phyloP scores from a whole-genome alignment of 2,888 invertebrate species.

The Scaptomyza parva region DNA sequence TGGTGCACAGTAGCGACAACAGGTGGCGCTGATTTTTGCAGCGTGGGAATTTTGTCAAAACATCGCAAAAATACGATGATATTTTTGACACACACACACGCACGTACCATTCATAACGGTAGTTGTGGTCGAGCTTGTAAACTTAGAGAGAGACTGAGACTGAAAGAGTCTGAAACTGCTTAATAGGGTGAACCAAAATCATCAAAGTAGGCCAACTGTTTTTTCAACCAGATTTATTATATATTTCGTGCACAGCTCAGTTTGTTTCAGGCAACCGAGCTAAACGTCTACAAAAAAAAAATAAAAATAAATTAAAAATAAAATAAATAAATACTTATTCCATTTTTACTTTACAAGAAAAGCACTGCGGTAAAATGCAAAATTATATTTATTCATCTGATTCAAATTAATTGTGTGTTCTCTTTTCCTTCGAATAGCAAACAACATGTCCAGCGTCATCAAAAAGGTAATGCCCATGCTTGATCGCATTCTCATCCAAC shows the following conservation, averaged over 20 bases:
- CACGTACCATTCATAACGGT: conserved; percentile 2
- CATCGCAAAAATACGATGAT: conserved; percentile 23
- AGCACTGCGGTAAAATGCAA: too few species aligned
- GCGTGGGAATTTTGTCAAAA: conserved; percentile 54
- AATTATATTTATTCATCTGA: too few species aligned
- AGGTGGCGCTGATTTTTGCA: conserved; percentile 65
- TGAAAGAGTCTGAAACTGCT: too few species aligned
- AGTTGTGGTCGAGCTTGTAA: conserved; percentile 10
- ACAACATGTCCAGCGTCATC: conserved; percentile 70
- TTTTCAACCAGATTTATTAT: background rate
- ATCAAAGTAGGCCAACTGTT: conserved; percentile 26
- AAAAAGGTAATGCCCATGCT: conserved; percentile 93
- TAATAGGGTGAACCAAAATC: conserved; percentile 48
- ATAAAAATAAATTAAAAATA: conserved; percentile 11
- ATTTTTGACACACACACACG: background rate
- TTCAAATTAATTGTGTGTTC: too few species aligned
- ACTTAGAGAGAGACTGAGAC: background rate
- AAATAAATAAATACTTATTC: background rate
- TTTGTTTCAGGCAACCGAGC: conserved; percentile 21
- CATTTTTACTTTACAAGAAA: too few species aligned
- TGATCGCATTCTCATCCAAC: conserved; percentile 96
- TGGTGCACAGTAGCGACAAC: conserved; percentile 59
- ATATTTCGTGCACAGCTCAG: conserved; percentile 16
- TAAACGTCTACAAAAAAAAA: conserved; percentile 17
- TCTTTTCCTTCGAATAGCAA: background rate